Percentiles rank a stretch among this genome's conserved stretches.
Conservation (phyloP, 2,113 vertebrate genomes). For the Forbesichthys agassizii region DNA sequence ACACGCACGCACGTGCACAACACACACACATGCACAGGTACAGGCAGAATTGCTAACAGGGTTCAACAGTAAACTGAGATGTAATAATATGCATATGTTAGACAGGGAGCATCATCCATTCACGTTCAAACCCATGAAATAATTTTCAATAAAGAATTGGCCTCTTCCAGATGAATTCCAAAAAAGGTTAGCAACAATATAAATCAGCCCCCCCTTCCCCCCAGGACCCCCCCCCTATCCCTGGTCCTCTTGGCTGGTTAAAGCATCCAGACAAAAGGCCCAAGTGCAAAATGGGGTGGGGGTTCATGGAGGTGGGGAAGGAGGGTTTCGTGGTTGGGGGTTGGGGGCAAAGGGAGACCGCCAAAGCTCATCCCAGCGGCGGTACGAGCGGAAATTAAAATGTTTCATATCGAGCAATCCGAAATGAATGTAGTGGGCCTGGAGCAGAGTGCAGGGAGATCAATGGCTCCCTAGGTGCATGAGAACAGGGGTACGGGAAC, state of each 20-base stretch:
- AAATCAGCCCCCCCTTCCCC: slow-evolving; percentile 54
- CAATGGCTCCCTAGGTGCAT: slow-evolving; percentile 88
- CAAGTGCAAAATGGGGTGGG: no score
- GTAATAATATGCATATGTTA: no score
- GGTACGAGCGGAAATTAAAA: slow-evolving; percentile 96
- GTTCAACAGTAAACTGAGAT: background rate
- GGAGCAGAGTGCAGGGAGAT: slow-evolving; percentile 89
- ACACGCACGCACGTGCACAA: background rate
- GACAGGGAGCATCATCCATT: no score
- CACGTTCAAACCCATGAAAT: no score
- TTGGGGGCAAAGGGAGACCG: slow-evolving; percentile 45
- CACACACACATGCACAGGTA: background rate
- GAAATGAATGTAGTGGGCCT: slow-evolving; percentile 89
- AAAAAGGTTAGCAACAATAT: slow-evolving; percentile 4
- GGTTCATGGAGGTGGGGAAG: background rate
- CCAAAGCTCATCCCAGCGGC: slow-evolving; percentile 81
- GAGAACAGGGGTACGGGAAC: slow-evolving; percentile 85
- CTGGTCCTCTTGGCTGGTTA: slow-evolving; percentile 82
- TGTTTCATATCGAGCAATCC: slow-evolving; percentile 95
- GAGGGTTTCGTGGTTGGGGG: slow-evolving; percentile 18
- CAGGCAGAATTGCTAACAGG: background rate
- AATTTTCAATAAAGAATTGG: no score
- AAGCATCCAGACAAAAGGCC: slow-evolving; percentile 35
- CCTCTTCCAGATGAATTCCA: no score
- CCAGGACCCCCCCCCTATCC: no score